Conservation (phyloP, 2,888 invertebrate species). For the Bombylius discolor region DNA sequence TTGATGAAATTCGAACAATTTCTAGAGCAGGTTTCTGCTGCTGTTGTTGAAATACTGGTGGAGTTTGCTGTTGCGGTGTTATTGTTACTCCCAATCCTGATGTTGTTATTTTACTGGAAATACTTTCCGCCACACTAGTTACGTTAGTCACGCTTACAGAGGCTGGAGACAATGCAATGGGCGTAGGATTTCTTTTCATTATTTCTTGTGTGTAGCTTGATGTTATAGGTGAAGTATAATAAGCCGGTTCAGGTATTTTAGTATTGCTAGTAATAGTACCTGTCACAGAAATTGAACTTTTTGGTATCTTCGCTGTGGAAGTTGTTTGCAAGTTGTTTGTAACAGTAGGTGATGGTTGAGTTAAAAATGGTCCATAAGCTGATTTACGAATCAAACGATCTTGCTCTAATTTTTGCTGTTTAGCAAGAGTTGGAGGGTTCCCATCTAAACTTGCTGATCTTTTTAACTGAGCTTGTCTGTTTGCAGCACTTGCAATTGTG, state of each 20-base stretch:
- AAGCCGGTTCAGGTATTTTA: slow-evolving; percentile 15
- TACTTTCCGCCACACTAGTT: neutral
- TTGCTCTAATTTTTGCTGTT: slow-evolving; percentile 26
- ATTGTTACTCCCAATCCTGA: slow-evolving; percentile 15
- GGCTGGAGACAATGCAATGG: slow-evolving; percentile 24
- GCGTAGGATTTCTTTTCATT: slow-evolving; percentile 14
- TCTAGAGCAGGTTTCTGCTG: slow-evolving; percentile 24
- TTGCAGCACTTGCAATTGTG: slow-evolving; percentile 25
- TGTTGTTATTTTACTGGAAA: neutral
- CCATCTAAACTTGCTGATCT: slow-evolving; percentile 31
- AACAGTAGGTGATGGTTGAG: neutral
- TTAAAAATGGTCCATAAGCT: slow-evolving; percentile 13
- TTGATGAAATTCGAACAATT: slow-evolving; percentile 25
- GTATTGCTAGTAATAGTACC: neutral
- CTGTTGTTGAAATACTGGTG: slow-evolving; percentile 2
- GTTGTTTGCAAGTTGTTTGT: neutral
- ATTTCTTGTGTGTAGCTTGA: slow-evolving; percentile 21
- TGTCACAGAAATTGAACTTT: neutral
- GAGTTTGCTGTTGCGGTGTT: slow-evolving; percentile 11
- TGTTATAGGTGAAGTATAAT: slow-evolving; percentile 21
- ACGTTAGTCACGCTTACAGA: slow-evolving; percentile 27
- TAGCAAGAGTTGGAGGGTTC: slow-evolving; percentile 13
- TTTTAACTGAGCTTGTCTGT: slow-evolving; percentile 26
- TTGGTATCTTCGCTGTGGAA: neutral
- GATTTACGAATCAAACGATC: slow-evolving; percentile 17